Base-by-base conservation (phyloP, 2,888 invertebrate species). In the Drosophila rellima region DNA sequence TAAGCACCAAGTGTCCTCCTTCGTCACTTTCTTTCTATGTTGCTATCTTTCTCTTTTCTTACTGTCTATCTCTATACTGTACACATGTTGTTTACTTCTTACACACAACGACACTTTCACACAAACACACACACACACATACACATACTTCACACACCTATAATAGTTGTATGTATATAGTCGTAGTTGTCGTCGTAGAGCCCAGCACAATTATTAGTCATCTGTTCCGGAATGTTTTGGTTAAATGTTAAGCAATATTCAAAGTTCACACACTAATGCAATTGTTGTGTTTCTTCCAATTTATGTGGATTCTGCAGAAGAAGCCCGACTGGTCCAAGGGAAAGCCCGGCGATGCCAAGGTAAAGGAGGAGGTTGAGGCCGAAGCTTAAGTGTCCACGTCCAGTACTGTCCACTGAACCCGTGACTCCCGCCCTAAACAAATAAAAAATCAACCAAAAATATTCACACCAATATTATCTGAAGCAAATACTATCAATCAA, bases 291-390 rank as follows among this genome's bases (percentile, higher is more conserved):
- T 10, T 44, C 50, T 42, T 44, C 39, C 40, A 37, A 35, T 64
- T 39, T 39, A 35, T 29, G 18, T 40, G 44, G 50, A 65, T 18
- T 60, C 44, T 55, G 91, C 96, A 97, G 97, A 97, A 97, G 94
- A 97, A 97, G 94, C 97, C 97, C 91, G 97, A 97, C 94, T 97
- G 97, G 97, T 97, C 97, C 93, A 97, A 97, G 95, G 95, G 95
- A 94, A 97, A 97, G 93, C 95, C 95, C 93, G 96, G 96, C 92
- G 97, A 97, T 91, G 95, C 95, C 93, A 96, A 97, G 96, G 95
- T 95, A 94, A 96, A 96, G 94, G 96, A 96, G 94, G 97, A 95
- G 93, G 95, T 95, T 93, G 95, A 95, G 93, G 95, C 95, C 93
- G 96, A 97, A 94, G 96, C 96, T 95, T 96, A 95, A 96, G 93